Percentiles rank a stretch among this genome's conserved stretches.
phyloP scores from a whole-genome alignment of 2,888 invertebrate species.

The Ennomos fuscantarius region DNA sequence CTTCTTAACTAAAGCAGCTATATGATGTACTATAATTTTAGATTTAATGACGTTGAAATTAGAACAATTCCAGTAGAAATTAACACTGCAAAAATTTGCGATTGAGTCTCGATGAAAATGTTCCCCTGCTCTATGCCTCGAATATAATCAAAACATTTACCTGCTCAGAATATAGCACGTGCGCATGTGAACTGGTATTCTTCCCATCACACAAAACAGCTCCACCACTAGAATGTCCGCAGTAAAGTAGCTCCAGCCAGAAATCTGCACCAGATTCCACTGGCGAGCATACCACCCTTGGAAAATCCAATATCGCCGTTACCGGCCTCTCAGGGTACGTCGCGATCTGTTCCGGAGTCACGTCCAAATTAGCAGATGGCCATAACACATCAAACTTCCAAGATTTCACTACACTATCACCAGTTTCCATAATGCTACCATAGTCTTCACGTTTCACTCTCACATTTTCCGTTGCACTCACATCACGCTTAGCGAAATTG shows the following conservation, averaged over 20 bases:
- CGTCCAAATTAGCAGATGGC: constrained; percentile 90
- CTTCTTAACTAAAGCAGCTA: no score
- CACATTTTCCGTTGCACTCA: constrained; percentile 13
- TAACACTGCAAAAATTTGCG: no score
- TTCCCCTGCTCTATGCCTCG: no score
- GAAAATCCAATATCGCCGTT: constrained; percentile 90
- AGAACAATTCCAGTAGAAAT: no score
- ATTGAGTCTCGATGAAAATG: no score
- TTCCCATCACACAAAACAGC: constrained; percentile 89
- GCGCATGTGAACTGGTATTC: constrained; percentile 82
- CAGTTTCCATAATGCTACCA: constrained; percentile 71
- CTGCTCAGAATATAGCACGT: constrained; percentile 91
- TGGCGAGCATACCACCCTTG: constrained; percentile 88
- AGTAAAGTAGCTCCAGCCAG: constrained; percentile 92
- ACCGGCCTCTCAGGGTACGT: constrained; percentile 92
- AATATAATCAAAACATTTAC: constrained; percentile 58
- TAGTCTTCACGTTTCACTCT: constrained; percentile 63
- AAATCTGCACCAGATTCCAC: constrained; percentile 88
- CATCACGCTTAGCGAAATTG: constrained; percentile 20
- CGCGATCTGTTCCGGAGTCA: constrained; percentile 90
- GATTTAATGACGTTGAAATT: no score
- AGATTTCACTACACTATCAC: constrained; percentile 74
- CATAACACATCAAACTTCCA: constrained; percentile 91
- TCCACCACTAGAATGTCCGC: constrained; percentile 88
- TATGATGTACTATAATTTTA: no score